A percentile compares a stretch with the other conserved stretches of the same genome.
These are phyloP conservation scores for Triops cancriformis DNA, from an alignment of 1,140 invertebrate species.

Conservation along the genomic window DNA sequence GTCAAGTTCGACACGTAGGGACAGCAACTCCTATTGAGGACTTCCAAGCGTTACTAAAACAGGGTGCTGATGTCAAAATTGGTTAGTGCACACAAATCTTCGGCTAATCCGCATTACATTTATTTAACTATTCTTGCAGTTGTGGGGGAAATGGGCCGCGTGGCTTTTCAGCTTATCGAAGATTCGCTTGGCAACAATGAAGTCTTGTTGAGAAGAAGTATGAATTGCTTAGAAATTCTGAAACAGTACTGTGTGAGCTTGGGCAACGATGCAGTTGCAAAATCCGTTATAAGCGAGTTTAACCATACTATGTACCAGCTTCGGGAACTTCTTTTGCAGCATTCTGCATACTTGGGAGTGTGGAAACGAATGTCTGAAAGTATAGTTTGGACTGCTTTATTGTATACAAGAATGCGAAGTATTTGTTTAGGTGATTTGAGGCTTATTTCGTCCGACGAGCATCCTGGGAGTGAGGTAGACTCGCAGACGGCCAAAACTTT, in stretches of 20 bases:
- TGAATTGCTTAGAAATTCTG: neutral
- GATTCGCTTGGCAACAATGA: neutral
- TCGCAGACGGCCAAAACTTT: neutral
- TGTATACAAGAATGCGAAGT: neutral
- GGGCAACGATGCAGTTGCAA: neutral
- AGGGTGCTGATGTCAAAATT: neutral
- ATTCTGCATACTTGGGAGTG: neutral
- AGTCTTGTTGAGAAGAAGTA: neutral
- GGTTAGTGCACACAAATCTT: neutral
- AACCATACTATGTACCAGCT: neutral
- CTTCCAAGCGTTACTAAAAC: neutral
- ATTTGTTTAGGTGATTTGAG: neutral
- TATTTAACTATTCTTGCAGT: neutral
- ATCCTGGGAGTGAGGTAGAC: neutral
- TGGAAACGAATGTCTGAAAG: slow-evolving; percentile 3
- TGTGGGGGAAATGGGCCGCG: neutral
- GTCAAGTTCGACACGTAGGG: neutral
- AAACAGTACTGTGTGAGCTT: neutral
- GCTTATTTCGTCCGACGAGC: neutral
- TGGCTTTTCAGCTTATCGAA: neutral
- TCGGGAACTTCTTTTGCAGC: neutral
- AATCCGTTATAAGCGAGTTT: neutral
- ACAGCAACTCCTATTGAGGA: neutral
- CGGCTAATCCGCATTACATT: neutral
- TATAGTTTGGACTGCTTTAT: neutral